phyloP scores from a whole-genome alignment of 2,888 invertebrate species.

The Athetis lepigone region DNA sequence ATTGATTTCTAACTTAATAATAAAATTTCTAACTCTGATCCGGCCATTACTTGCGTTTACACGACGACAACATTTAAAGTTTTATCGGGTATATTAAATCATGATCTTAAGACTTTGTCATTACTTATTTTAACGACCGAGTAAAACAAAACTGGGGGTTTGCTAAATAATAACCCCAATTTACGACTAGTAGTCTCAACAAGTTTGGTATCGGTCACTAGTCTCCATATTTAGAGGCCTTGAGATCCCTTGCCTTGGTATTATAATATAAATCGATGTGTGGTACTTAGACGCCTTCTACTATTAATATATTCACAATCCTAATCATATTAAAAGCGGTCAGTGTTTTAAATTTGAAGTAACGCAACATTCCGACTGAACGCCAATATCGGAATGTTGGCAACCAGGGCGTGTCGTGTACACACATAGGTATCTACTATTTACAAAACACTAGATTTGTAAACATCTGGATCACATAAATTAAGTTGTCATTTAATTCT shows the following conservation, averaged over 20 bases:
- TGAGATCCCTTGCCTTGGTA: no score
- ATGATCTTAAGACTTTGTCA: background rate
- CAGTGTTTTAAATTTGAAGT: slow-evolving; percentile 33
- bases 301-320: slow-evolving; percentile 39
- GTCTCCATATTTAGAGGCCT: no score
- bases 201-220: no score
- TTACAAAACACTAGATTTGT: slow-evolving; percentile 44
- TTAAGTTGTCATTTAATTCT: slow-evolving; percentile 42
- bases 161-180: background rate
- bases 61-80: no score
- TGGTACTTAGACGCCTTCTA: slow-evolving; percentile 7
- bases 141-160: background rate
- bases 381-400: slow-evolving; percentile 51
- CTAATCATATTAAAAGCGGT: slow-evolving; percentile 43
- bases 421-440: slow-evolving; percentile 27
- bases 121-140: background rate
- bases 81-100: no score
- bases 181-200: background rate
- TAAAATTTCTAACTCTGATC: no score
- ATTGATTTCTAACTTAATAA: no score
- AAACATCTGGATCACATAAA: slow-evolving; percentile 41
- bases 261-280: slow-evolving; percentile 2
- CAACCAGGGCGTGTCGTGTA: slow-evolving; percentile 55
- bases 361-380: slow-evolving; percentile 53
- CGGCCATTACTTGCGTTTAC: no score